Base-by-base conservation (phyloP, 1,140 invertebrate genomes). In the Agrypnia vestita region DNA sequence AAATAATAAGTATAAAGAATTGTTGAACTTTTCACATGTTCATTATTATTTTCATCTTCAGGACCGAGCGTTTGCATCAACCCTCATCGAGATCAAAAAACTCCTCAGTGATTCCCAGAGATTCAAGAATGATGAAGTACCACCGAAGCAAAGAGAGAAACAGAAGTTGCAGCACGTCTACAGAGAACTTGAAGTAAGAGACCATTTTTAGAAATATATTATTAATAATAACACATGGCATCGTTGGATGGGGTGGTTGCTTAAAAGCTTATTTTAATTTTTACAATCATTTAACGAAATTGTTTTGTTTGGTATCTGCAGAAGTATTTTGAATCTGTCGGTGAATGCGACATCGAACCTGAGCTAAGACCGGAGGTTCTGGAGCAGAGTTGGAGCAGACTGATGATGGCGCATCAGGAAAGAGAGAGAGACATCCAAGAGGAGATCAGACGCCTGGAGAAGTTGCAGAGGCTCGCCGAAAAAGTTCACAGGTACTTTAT, bases 31-130 rank as follows among this genome's bases (percentile, higher is more conserved):
- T 35, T 35, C 25, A 35, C 25, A 35, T 35, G 25, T 35, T 35
- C 6, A 35, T 35, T 35, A 35, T 35, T 6, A 95, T 35, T 35
- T 35, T 35, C 25, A 6, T 35, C 25, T 35, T 6, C 25, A 35
- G 88, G 96, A 98, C 85, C 93, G 97, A 85, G 94, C 94, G 84
- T 98, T 98, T 90, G 97, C 97, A 75, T 92, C 94, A 79, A 97
- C 96, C 80, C 91, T 98, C 69, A 96, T 97, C 84, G 97, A 99
- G 89, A 96, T 98, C 93, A 97, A 97, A 89, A 97, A 96, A 89
- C 90, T 98, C 83, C 92, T 97, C 47, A 92, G 94, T 71, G 97
- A 98, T 88, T 95, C 96, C 84, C 93, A 94, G 84, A 92, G 95
- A 83, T 99, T 99, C 91, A 94, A 96, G 86, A 96, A 94, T 82